Base-by-base conservation (phyloP, 2,888 invertebrate species). In the Glaucopsyche alexis region DNA sequence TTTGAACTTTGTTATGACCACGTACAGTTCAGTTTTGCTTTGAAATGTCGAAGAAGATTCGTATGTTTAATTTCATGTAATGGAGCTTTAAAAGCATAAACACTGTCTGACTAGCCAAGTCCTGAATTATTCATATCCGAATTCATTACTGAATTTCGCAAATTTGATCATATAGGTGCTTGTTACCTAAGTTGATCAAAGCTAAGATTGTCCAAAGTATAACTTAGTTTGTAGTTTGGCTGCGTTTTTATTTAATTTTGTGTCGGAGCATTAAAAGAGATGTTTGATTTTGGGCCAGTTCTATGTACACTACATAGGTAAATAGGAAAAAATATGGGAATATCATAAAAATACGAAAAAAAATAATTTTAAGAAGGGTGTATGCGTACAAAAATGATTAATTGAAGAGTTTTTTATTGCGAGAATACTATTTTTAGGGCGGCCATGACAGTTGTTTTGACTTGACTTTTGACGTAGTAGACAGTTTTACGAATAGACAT, bases 21-120 rank as follows among this genome's bases (percentile, higher is more conserved):
- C 7, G 29, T 13, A 60, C 1, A 9, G 60, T 60, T 60, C 14
- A 14, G 13, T 29, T 29, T 60, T 13, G 13, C 29, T 0, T 13
- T 60, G 1, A 14, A 11, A 29, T 6, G 6, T 29, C 0, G 7
- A 6, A 11, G 13, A 60, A 60, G 60, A 60, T 60, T 38, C 14
- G 29, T 60, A 60, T 60, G 29, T 14, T 60, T 13, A 38, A 13
- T 38, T 38, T 29, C 60, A 38, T 60, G 60, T 38, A 60, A 7
- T 60, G 60, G 29, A 60, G 6, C 67, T 14, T 45, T 11, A 67
- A 45, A 47, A 47, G 67, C 47, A 67, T 67, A 67, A 67, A 67
- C 67, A 67, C 19, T 19, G 67, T 19, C 67, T 67, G 67, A 67
- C 67, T 67, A 67, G 67, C 67, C 47, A 67, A 67, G 67, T 67